A percentile compares a stretch with the other conserved stretches of the same genome.
Conservation (phyloP, 92 coral and sea anemone genomes). For the Phenganax stokvisi region DNA sequence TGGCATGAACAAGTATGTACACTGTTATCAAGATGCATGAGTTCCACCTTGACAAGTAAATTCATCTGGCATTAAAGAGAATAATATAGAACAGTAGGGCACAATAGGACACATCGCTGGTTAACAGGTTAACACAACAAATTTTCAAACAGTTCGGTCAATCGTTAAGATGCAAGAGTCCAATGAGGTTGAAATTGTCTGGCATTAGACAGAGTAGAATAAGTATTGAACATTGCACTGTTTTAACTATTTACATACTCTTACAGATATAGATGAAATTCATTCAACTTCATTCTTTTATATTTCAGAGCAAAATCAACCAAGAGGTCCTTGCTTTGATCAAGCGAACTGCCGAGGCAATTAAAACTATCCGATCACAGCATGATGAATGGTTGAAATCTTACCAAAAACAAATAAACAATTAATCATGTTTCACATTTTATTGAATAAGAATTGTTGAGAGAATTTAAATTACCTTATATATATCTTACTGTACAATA, state of each 20-base stretch:
- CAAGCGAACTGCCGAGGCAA: slow-evolving; percentile 54
- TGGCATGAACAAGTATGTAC: neutral
- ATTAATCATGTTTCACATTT: neutral
- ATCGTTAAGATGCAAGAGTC: too few relatives aligned
- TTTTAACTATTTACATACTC: too few relatives aligned
- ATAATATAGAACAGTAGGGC: neutral
- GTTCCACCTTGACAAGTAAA: too few relatives aligned
- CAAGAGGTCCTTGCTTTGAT: slow-evolving; percentile 55
- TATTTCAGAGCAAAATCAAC: slow-evolving; percentile 51
- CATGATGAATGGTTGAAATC: slow-evolving; percentile 27
- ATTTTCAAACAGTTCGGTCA: too few relatives aligned
- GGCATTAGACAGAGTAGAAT: too few relatives aligned
- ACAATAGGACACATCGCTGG: too few relatives aligned
- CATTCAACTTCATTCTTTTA: neutral
- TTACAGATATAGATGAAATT: too few relatives aligned
- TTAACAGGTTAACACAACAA: too few relatives aligned
- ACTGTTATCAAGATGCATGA: neutral
- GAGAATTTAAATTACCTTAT: neutral
- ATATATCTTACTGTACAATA: neutral
- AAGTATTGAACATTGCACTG: too few relatives aligned
- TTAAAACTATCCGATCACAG: slow-evolving; percentile 51
- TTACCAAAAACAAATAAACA: neutral
- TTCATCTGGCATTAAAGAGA: neutral
- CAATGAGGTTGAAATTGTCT: too few relatives aligned
- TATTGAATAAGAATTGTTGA: neutral